Evolutionary conservation across 2,888 invertebrate genomes (phyloP).

Genomic region (Thumatha senex): DNA sequence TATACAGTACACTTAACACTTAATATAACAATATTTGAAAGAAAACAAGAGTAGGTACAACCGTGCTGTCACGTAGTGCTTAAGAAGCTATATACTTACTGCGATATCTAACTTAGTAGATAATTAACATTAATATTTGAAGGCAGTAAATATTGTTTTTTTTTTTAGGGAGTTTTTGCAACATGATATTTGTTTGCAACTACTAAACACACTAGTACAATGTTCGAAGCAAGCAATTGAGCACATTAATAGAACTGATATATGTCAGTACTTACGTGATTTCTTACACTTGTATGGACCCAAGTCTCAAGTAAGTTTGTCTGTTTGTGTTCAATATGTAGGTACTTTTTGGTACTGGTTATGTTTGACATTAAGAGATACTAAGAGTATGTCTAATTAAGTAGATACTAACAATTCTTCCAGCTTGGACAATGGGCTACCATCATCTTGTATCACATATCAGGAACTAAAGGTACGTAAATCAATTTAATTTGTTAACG

Average conservation of each 20-base stretch:
- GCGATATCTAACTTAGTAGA: too few relatives aligned
- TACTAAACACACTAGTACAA: conserved; percentile 57
- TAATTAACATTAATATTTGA: too few relatives aligned
- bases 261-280: conserved; percentile 42
- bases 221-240: conserved; percentile 32
- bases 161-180: conserved; percentile 52
- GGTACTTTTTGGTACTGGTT: not conserved
- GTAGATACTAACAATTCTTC: conserved; percentile 16
- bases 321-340: not conserved
- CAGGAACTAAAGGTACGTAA: conserved; percentile 32
- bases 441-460: conserved; percentile 52
- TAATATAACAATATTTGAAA: too few relatives aligned
- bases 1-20: too few relatives aligned
- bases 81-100: too few relatives aligned
- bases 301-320: conserved; percentile 47
- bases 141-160: too few relatives aligned
- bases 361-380: too few relatives aligned
- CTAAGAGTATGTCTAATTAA: too few relatives aligned
- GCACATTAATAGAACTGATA: conserved; percentile 29
- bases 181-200: conserved; percentile 52
- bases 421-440: conserved; percentile 68
- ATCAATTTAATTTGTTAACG: not conserved
- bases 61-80: too few relatives aligned
- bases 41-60: too few relatives aligned
- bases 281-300: conserved; percentile 48